Evolutionary conservation across 2,797 vertebrate genomes (phyloP), one percentile per base, ranked within the genome.

Genomic region (Selene dorsalis): DNA sequence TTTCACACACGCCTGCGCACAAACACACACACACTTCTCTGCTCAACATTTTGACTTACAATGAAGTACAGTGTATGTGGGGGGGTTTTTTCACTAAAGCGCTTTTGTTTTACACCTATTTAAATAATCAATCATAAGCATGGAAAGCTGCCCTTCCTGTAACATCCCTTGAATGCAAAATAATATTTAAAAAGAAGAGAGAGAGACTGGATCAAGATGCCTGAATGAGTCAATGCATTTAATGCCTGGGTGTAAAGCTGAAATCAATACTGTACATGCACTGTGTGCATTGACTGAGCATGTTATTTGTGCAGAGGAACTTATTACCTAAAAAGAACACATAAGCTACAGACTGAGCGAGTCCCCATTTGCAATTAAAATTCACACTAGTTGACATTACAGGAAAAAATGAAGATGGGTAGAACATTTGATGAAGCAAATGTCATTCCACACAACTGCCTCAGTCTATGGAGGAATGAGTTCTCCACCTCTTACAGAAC

Each of bases 101-200:
- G 24, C 24, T 74, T 83, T 84, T 73, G 24, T 64, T 80, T 81
- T 66, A 74, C 55, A 47, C 83, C 18, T 32, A 30, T 86, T 84
- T 22, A 72, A 82, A n/a, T n/a, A n/a, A n/a, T n/a, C n/a, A n/a
- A n/a, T n/a, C n/a, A n/a, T n/a, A n/a, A n/a, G n/a, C n/a, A 69
- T 59, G 62, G 32, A 60, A 59, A 67, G 57, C 24, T 58, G 3
- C 7, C 20, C 4, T 28, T 63, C 0, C 16, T 30, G 30, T 39
- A 47, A 63, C 64, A 20, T 66, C 50, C 32, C 5, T 20, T 59
- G 17, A 79, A 74, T 62, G 38, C 11, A 41, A 70, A 41, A 58
- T 22, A 30, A 50, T 26, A 57, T 30, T 14, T 43, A 58, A 69
- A 58, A n/a, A 52, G 47, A 35, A 35, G 1, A 35, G 32, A 8